Evolutionary conservation across 2,113 vertebrate genomes (phyloP).

Genomic region (Chiloscyllium plagiosum): DNA sequence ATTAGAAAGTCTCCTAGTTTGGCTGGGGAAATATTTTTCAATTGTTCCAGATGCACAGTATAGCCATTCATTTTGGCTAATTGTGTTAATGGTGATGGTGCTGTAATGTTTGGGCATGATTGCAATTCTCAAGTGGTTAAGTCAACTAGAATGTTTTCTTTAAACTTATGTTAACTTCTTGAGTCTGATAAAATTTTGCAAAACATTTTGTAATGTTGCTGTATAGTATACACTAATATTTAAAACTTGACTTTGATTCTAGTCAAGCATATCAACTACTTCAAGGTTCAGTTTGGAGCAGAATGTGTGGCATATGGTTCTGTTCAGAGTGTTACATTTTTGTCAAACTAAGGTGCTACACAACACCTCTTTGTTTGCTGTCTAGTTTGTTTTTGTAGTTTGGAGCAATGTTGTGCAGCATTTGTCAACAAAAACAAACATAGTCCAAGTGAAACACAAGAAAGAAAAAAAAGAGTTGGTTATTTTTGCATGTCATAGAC

Average conservation of each 20-base stretch:
- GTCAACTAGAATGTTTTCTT: background rate
- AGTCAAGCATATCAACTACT: background rate
- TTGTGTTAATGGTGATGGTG: background rate
- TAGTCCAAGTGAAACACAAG: background rate
- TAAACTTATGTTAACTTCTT: background rate
- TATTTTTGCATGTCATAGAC: background rate
- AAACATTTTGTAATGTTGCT: background rate
- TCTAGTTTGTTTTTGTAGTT: background rate
- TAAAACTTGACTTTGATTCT: background rate
- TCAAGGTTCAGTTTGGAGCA: background rate
- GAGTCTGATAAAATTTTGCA: background rate
- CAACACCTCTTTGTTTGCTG: background rate
- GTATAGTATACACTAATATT: background rate
- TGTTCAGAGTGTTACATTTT: background rate
- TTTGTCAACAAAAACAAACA: background rate
- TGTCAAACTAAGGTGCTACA: background rate
- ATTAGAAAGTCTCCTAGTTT: background rate
- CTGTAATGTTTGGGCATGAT: background rate
- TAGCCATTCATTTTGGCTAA: background rate
- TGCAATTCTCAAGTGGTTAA: background rate
- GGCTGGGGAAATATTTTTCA: background rate
- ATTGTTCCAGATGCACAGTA: background rate
- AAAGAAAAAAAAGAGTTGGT: background rate
- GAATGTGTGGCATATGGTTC: background rate
- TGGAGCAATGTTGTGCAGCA: background rate